phyloP scores from a whole-genome alignment of 1,140 invertebrate species.

The Drosophila setifemur region DNA sequence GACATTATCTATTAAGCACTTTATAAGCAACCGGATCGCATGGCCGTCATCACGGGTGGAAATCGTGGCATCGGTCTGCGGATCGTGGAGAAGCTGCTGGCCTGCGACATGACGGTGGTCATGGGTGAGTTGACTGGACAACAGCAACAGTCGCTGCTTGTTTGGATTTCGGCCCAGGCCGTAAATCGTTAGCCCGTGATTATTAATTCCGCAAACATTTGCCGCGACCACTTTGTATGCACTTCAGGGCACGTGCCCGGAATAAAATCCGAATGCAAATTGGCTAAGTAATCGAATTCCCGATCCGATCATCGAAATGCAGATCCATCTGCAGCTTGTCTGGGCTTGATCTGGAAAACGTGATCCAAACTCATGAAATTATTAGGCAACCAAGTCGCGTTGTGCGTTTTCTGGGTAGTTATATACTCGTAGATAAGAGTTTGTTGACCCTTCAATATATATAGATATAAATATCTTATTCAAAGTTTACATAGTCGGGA shows the following conservation, averaged over 20 bases:
- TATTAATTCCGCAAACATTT: constrained; percentile 46
- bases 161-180: too few species aligned
- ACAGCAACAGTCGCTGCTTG: too few species aligned
- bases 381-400: constrained; percentile 23
- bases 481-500: too few species aligned
- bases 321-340: constrained; percentile 13
- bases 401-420: neutral
- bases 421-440: constrained; percentile 39
- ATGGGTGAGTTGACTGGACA: constrained; percentile 89
- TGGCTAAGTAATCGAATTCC: neutral
- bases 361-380: constrained; percentile 4
- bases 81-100: constrained; percentile 90
- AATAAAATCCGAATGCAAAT: constrained; percentile 10
- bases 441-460: constrained; percentile 2
- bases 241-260: constrained; percentile 23
- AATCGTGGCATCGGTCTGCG: constrained; percentile 93
- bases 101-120: constrained; percentile 92
- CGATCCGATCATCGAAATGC: constrained; percentile 19
- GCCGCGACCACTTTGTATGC: neutral
- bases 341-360: constrained; percentile 7
- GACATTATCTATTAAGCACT: constrained; percentile 83
- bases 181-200: neutral
- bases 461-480: too few species aligned
- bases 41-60: constrained; percentile 94
- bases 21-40: constrained; percentile 85